phyloP scores from a whole-genome alignment of 2,797 vertebrate species.

The Lophius americanus region DNA sequence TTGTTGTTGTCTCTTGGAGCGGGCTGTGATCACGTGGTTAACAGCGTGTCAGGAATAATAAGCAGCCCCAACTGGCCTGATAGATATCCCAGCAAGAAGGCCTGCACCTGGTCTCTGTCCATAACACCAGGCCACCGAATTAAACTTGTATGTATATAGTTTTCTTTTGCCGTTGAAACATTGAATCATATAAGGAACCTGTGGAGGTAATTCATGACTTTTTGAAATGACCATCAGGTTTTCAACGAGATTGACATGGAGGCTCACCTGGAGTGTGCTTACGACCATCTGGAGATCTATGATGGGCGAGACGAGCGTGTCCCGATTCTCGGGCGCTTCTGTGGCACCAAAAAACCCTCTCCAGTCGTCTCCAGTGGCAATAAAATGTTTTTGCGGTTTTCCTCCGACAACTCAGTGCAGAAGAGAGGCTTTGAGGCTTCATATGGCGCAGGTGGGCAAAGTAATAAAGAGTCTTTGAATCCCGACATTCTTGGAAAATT shows the following conservation, averaged over 20 bases:
- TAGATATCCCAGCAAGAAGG: constrained; percentile 95
- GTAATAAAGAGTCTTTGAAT: background rate
- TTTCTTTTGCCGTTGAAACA: background rate
- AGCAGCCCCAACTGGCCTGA: constrained; percentile 98
- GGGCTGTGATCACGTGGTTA: constrained; percentile 91
- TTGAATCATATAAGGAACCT: too few species aligned
- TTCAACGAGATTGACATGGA: constrained; percentile 94
- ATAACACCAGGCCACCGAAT: constrained; percentile 92
- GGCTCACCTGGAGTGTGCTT: constrained; percentile 92
- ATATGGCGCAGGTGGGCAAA: constrained; percentile 85
- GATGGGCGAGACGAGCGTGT: constrained; percentile 87
- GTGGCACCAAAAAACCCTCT: constrained; percentile 90
- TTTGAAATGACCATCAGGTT: constrained; percentile 73
- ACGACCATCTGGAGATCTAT: constrained; percentile 92
- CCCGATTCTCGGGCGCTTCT: constrained; percentile 86
- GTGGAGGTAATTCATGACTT: background rate
- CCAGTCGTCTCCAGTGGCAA: constrained; percentile 84
- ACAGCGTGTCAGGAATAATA: constrained; percentile 86
- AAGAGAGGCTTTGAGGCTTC: constrained; percentile 93
- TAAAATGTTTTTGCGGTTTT: constrained; percentile 91
- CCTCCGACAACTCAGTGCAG: constrained; percentile 95
- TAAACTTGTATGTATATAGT: constrained; percentile 86
- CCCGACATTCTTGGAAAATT: background rate
- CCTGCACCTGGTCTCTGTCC: constrained; percentile 92
- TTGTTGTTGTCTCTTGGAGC: constrained; percentile 74